These are phyloP conservation scores for Teleogryllus oceanicus DNA, from an alignment of 2,888 invertebrate species.

Conservation along the genomic window DNA sequence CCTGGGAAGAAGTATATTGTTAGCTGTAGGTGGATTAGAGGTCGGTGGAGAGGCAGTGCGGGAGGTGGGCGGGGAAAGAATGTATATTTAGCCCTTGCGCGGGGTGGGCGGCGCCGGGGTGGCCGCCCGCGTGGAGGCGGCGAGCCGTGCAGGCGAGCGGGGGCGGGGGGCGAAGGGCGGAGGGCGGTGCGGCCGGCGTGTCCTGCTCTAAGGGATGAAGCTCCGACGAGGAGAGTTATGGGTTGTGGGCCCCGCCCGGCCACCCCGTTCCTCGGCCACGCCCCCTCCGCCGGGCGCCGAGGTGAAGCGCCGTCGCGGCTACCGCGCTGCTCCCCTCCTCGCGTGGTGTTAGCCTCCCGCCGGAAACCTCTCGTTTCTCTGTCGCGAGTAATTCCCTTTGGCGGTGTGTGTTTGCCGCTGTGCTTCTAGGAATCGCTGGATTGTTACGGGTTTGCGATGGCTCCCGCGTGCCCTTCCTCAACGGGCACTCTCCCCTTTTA, in stretches of 20 bases:
- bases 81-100: not conserved
- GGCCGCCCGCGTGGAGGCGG: too few species aligned
- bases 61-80: not conserved
- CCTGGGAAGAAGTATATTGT: not conserved
- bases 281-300: not conserved
- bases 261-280: not conserved
- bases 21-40: constrained; percentile 9
- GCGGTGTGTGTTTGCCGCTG: too few species aligned
- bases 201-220: not conserved
- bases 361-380: too few species aligned
- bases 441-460: too few species aligned
- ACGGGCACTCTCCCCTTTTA: too few species aligned
- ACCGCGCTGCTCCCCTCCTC: too few species aligned
- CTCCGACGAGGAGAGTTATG: constrained; percentile 6
- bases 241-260: not conserved
- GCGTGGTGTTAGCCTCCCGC: too few species aligned
- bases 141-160: not conserved
- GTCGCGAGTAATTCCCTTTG: too few species aligned
- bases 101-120: not conserved
- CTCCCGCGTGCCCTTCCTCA: too few species aligned
- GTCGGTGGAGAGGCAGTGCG: not conserved
- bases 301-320: not conserved
- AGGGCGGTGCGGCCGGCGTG: not conserved
- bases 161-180: not conserved
- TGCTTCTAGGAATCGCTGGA: too few species aligned